Evolutionary conservation across 1,140 invertebrate genomes (phyloP), one percentile per base, ranked within the genome.

Genomic region (Mesaphorura yosii): DNA sequence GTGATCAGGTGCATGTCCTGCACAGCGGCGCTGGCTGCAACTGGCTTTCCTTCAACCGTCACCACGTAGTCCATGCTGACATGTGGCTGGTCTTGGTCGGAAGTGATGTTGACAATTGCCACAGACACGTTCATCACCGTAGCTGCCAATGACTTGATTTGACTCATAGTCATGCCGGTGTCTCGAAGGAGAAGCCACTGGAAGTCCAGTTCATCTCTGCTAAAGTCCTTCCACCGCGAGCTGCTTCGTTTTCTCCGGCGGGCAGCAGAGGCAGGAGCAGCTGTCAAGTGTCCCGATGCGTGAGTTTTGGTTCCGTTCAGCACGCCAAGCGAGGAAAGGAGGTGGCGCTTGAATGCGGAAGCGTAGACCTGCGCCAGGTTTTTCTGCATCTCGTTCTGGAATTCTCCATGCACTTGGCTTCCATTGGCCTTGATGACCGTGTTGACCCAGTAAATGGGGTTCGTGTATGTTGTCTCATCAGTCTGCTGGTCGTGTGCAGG

Each of bases 51-150:
- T 31, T 63, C 61, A 1, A 58, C 61, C 31, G 40, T 45, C 0
- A 63, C 61, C 19, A 63, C 37, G 26, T 63, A 63, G n/a, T 49
- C 51, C 34, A 63, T 29, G 3, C 28, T 44, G 4, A 63, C 22
- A 20, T 41, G 31, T 12, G 53, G 48, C 7, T 27, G 3, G 1
- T 20, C 22, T 15, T 42, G 47, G 10, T 27, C 27, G 7, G 26
- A 10, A 10, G 49, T 50, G 0, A 59, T 46, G 15, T 63, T 59
- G 4, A 63, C 3, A 10, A 63, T 57, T 5, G 57, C 15, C 6
- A 63, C 61, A 5, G 61, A 55, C 14, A 63, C 57, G 22, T 63
- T 63, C 53, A 58, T 58, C 0, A 51, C 40, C 2, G 61, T 44
- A 1, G 51, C 57, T 1, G 60, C 53, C 6, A 62, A 34, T 7